Conservation (phyloP, 2,888 invertebrate genomes). For the Drosophila antonietae region DNA sequence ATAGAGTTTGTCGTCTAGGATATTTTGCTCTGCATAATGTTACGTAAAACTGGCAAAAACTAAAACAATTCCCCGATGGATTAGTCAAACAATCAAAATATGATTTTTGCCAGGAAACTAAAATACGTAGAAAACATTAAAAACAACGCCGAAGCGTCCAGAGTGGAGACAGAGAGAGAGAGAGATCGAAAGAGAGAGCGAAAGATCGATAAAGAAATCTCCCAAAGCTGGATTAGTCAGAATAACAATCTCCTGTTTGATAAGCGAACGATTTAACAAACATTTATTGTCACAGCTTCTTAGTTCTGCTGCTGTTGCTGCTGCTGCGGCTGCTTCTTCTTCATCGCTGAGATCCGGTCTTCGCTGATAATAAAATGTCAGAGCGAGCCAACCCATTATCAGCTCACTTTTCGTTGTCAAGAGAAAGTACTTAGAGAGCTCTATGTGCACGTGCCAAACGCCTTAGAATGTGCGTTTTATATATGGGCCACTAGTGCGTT, state of each 20-base stretch:
- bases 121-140: constrained; percentile 66
- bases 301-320: constrained; percentile 20
- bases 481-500: constrained; percentile 64
- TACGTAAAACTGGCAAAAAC: constrained; percentile 63
- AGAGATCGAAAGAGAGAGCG: background rate
- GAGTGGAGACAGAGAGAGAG: background rate
- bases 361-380: constrained; percentile 48
- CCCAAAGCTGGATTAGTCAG: constrained; percentile 57
- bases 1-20: constrained; percentile 6
- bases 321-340: constrained; percentile 22
- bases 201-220: background rate
- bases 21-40: constrained; percentile 74
- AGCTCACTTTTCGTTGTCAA: constrained; percentile 38
- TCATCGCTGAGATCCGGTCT: constrained; percentile 57
- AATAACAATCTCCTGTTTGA: constrained; percentile 37
- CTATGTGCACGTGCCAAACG: constrained; percentile 33
- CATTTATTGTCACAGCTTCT: constrained; percentile 39
- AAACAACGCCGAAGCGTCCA: constrained; percentile 29
- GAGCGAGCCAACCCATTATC: constrained; percentile 57
- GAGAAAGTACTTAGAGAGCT: constrained; percentile 25
- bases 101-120: constrained; percentile 40
- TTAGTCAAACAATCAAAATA: constrained; percentile 34
- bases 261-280: constrained; percentile 35
- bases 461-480: constrained; percentile 3
- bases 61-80: constrained; percentile 55